Evolutionary conservation across 2,113 vertebrate species (phyloP).

Genomic region (Entelurus aequoreus): DNA sequence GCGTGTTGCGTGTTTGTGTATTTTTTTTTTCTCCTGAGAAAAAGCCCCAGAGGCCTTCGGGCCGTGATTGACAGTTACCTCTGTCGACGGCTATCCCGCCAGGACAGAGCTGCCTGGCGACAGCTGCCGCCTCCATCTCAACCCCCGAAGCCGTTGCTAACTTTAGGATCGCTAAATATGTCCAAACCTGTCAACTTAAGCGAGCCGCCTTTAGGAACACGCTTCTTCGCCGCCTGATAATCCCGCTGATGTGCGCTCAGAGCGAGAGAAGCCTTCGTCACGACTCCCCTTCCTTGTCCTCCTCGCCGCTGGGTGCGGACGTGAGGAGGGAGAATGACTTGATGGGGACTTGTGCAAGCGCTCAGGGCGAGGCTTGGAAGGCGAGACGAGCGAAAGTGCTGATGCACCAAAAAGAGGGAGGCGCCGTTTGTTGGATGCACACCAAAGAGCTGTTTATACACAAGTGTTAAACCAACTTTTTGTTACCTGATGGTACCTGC

Average conservation of each 20-base stretch:
- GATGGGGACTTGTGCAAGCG: constrained; percentile 58
- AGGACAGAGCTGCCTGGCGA: constrained; percentile 35
- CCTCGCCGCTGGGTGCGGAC: constrained; percentile 39
- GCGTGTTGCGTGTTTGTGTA: constrained; percentile 26
- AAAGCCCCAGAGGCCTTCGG: constrained; percentile 46
- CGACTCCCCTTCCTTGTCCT: constrained; percentile 17
- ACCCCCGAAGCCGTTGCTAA: constrained; percentile 36
- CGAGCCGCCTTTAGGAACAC: constrained; percentile 12
- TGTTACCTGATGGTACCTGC: too few relatives aligned
- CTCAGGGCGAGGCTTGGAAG: constrained; percentile 48
- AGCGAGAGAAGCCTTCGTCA: constrained; percentile 32
- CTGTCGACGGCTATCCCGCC: constrained; percentile 55
- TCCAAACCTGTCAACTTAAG: constrained; percentile 34
- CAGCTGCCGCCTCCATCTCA: constrained; percentile 58
- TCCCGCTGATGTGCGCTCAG: constrained; percentile 25
- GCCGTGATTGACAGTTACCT: constrained; percentile 63
- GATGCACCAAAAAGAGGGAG: constrained; percentile 54
- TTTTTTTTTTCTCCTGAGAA: constrained; percentile 48
- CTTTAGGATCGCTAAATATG: constrained; percentile 43
- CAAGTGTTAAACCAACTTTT: too few relatives aligned
- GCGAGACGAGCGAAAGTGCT: constrained; percentile 58
- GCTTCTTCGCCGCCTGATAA: constrained; percentile 4
- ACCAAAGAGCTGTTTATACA: background rate
- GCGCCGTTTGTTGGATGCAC: constrained; percentile 37
- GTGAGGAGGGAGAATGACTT: constrained; percentile 54